Percentiles rank a stretch among this genome's conserved stretches.
Evolutionary conservation across 2,888 invertebrate genomes (phyloP).

Genomic region (Clusia tigrina): DNA sequence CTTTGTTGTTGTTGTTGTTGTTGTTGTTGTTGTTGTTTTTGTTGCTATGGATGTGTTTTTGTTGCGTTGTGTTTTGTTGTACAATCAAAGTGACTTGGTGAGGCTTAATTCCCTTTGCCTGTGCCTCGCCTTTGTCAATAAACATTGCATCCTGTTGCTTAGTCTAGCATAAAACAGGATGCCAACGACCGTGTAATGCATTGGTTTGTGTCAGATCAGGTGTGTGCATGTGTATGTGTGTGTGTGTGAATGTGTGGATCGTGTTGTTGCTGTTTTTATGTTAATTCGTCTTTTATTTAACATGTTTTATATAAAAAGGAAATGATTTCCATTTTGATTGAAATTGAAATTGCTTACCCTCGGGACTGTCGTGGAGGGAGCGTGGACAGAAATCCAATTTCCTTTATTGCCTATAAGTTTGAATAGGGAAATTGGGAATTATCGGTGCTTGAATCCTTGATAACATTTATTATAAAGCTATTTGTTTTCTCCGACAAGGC

Average conservation of each 20-base stretch:
- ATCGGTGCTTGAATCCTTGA: too few species aligned
- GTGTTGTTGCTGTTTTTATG: background rate
- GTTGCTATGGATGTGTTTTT: too few species aligned
- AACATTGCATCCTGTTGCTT: constrained; percentile 53
- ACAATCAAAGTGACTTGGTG: constrained; percentile 3
- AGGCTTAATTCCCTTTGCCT: background rate
- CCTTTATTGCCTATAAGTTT: too few species aligned
- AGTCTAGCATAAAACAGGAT: constrained; percentile 58
- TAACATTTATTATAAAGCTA: too few species aligned
- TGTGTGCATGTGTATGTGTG: constrained; percentile 30
- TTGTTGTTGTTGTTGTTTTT: constrained; percentile 34
- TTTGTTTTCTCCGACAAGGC: too few species aligned
- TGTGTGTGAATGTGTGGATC: background rate
- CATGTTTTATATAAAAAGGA: too few species aligned
- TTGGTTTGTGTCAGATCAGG: constrained; percentile 8
- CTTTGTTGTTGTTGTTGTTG: constrained; percentile 21
- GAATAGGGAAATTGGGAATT: too few species aligned
- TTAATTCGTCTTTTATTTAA: background rate
- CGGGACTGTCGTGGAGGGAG: too few species aligned
- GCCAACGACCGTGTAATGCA: constrained; percentile 55
- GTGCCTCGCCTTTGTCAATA: background rate
- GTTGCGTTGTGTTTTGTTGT: too few species aligned
- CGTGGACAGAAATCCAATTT: too few species aligned
- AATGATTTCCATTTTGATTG: too few species aligned
- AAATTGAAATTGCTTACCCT: too few species aligned